phyloP scores from a whole-genome alignment of 2,113 vertebrate genomes.

The Macquaria australasica region DNA sequence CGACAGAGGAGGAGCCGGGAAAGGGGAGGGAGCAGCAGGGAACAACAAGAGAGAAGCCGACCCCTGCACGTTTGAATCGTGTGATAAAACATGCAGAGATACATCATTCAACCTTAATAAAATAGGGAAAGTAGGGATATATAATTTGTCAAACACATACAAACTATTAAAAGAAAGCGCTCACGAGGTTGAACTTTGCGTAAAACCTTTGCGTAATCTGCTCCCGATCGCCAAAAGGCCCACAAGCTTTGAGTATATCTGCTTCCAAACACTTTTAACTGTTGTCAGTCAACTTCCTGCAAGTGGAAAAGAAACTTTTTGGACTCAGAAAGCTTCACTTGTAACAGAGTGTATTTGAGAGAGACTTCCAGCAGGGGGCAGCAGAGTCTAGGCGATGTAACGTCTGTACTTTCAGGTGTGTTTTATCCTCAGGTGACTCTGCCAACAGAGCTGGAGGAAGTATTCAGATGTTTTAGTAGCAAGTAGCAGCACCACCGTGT shows the following conservation, averaged over 20 bases:
- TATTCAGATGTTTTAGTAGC: not conserved
- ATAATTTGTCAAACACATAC: not conserved
- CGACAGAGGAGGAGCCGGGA: conserved; percentile 73
- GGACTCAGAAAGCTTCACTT: not conserved
- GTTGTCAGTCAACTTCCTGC: not conserved
- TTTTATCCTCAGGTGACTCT: not conserved
- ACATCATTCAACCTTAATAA: not conserved
- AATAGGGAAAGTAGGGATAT: too few relatives aligned
- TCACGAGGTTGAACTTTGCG: not conserved
- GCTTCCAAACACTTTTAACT: not conserved
- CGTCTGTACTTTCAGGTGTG: not conserved
- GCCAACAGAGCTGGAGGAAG: not conserved
- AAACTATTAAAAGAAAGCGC: not conserved
- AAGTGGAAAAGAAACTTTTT: not conserved
- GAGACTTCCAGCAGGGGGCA: conserved; percentile 60
- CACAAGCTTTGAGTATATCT: too few relatives aligned
- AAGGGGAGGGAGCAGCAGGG: conserved; percentile 57
- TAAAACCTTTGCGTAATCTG: not conserved
- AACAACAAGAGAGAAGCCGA: conserved; percentile 9
- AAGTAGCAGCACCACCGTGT: not conserved
- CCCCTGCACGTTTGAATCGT: not conserved
- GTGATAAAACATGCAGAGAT: not conserved
- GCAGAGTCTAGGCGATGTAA: conserved; percentile 35
- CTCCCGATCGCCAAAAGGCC: not conserved
- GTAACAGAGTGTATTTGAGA: not conserved